phyloP scores from a whole-genome alignment of 1,140 invertebrate genomes.

The Drosophila mayri region DNA sequence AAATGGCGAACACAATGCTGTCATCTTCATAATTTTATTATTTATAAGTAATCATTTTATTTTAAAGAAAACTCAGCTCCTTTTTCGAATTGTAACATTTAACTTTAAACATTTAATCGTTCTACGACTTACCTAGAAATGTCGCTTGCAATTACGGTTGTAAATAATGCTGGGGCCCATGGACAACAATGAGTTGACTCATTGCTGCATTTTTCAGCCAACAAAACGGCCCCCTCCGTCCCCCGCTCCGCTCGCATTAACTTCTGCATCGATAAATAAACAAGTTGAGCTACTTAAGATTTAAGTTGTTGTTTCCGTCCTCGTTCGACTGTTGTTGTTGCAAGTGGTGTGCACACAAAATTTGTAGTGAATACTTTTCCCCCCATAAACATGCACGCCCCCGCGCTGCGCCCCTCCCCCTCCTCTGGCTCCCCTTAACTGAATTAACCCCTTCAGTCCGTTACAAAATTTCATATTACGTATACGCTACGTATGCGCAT shows the following conservation, averaged over 20 bases:
- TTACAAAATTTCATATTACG: constrained; percentile 73
- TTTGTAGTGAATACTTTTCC: constrained; percentile 71
- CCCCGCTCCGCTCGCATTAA: constrained; percentile 43
- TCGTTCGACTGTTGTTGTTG: constrained; percentile 52
- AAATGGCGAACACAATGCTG: no score
- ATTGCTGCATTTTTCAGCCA: constrained; percentile 43
- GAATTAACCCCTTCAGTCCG: constrained; percentile 55
- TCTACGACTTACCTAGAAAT: background rate
- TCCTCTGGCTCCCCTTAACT: background rate
- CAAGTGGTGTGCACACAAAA: constrained; percentile 71
- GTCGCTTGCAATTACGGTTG: constrained; percentile 24
- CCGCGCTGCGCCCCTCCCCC: no score
- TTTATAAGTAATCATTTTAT: background rate
- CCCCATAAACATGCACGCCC: constrained; percentile 18
- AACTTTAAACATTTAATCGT: background rate
- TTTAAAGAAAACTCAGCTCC: background rate
- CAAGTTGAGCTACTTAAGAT: constrained; percentile 83
- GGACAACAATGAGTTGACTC: constrained; percentile 38
- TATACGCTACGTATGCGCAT: constrained; percentile 79
- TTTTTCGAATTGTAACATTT: background rate
- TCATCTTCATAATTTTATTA: no score
- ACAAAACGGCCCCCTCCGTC: constrained; percentile 4
- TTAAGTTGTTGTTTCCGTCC: constrained; percentile 67
- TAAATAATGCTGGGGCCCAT: constrained; percentile 15
- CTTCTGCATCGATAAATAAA: constrained; percentile 82